Conservation (phyloP, 2,113 vertebrate species). For the Numida meleagris region DNA sequence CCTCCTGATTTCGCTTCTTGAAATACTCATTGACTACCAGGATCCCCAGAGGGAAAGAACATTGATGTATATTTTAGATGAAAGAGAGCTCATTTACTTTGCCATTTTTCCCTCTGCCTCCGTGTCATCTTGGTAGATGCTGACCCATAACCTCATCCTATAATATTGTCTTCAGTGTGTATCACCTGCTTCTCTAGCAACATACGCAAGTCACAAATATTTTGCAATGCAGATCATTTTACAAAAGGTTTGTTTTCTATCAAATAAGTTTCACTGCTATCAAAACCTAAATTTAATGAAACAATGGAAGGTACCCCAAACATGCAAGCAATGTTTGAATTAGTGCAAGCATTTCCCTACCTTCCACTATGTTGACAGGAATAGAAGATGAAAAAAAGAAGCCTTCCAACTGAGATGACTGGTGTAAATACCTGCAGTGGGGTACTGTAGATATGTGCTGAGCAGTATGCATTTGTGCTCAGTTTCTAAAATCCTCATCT, state of each 20-base stretch:
- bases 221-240: conserved; percentile 3
- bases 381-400: not conserved
- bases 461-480: not conserved
- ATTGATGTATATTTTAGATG: not conserved
- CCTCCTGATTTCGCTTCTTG: not conserved
- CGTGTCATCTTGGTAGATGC: not conserved
- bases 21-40: not conserved
- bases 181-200: not conserved
- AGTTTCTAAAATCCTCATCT: not conserved
- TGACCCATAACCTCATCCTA: not conserved
- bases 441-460: not conserved
- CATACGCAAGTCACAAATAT: not conserved
- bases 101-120: not conserved
- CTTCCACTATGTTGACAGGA: rapidly evolving
- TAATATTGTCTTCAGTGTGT: not conserved
- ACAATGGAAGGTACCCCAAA: conserved; percentile 30
- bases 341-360: not conserved
- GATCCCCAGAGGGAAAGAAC: not conserved
- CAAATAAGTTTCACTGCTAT: not conserved
- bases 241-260: conserved; percentile 13
- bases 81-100: not conserved
- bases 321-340: not conserved
- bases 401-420: not conserved
- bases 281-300: conserved; percentile 16
- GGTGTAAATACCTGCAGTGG: not conserved